phyloP scores from a whole-genome alignment of 2,113 vertebrate genomes.

The Trichechus manatus region DNA sequence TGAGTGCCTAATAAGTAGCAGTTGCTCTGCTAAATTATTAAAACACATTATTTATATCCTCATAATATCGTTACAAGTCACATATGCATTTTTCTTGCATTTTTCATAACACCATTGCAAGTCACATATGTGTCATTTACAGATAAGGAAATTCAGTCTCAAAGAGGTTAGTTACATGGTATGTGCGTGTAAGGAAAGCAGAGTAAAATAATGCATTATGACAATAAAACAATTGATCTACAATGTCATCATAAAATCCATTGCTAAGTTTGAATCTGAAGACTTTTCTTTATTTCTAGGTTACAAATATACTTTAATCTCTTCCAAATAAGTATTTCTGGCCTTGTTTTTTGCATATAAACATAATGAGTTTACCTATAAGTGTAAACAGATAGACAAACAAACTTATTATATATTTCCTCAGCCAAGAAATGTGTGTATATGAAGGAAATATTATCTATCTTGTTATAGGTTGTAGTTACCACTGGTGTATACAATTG shows the following conservation, averaged over 20 bases:
- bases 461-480: background rate
- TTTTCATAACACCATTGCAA: background rate
- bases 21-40: background rate
- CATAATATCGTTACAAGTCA: background rate
- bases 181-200: background rate
- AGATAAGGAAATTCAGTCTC: background rate
- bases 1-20: background rate
- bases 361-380: background rate
- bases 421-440: background rate
- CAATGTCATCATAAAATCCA: background rate
- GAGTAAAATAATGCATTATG: background rate
- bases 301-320: background rate
- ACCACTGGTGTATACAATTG: background rate
- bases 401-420: background rate
- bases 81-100: no score
- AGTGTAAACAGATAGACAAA: background rate
- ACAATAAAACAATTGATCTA: background rate
- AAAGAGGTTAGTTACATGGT: background rate
- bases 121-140: background rate
- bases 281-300: background rate
- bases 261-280: background rate
- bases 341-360: background rate
- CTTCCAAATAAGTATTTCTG: background rate
- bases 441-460: background rate
- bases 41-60: background rate